phyloP scores from a whole-genome alignment of 2,113 vertebrate species.

The Condylura cristata region DNA sequence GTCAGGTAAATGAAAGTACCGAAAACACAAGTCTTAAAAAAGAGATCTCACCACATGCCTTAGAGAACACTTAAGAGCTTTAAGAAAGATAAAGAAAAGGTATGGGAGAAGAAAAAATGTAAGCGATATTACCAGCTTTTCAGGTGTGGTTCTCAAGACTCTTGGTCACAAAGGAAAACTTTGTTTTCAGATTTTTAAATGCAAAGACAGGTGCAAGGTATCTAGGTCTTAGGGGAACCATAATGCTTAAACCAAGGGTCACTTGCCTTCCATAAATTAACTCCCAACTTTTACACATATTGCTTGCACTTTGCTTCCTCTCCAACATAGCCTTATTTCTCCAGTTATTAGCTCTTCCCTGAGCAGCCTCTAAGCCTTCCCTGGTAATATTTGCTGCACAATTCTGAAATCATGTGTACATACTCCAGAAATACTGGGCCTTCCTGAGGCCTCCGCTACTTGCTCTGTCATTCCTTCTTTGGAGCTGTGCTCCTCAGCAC shows the following conservation, averaged over 20 bases:
- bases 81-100: background rate
- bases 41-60: background rate
- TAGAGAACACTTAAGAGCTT: background rate
- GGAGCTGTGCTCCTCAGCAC: rapidly evolving
- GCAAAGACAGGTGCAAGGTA: background rate
- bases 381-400: no score
- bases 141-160: background rate
- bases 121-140: background rate
- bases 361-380: rapidly evolving
- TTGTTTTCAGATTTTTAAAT: background rate
- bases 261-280: background rate
- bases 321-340: background rate
- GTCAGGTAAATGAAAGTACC: background rate
- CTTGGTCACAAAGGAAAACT: background rate
- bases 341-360: background rate
- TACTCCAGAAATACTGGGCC: background rate
- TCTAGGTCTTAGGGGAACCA: background rate
- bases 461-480: rapidly evolving
- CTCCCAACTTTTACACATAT: background rate
- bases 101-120: background rate
- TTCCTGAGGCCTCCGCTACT: background rate
- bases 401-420: background rate
- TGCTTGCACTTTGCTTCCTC: background rate
- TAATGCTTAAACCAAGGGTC: background rate
- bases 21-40: background rate